Evolutionary conservation across 2,113 vertebrate genomes (phyloP).

Genomic region (Varanus salvator): DNA sequence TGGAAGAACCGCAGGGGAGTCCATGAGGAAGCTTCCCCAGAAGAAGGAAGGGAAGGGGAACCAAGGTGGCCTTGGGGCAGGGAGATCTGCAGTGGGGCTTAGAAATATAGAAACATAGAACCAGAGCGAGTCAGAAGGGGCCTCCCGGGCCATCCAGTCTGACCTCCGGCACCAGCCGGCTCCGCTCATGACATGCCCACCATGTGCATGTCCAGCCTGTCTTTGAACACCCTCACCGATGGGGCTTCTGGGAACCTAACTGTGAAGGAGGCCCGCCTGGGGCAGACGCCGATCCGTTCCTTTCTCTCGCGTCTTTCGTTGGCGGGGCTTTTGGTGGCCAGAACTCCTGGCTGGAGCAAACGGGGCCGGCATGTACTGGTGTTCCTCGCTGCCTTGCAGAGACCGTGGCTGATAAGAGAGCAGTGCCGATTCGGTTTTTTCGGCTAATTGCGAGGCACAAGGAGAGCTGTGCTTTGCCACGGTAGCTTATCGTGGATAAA

Average conservation of each 20-base stretch:
- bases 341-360: slow-evolving; percentile 34
- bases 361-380: slow-evolving; percentile 16
- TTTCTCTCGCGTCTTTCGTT: slow-evolving; percentile 38
- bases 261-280: no score
- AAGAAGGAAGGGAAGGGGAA: neutral
- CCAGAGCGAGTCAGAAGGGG: no score
- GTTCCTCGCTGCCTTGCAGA: slow-evolving; percentile 41
- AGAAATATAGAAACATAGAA: no score
- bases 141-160: no score
- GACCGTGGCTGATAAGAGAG: neutral
- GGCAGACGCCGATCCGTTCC: neutral
- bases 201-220: no score
- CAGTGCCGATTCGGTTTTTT: slow-evolving; percentile 47
- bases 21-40: neutral
- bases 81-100: neutral
- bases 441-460: slow-evolving; percentile 56
- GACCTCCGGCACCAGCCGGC: no score
- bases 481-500: slow-evolving; percentile 48
- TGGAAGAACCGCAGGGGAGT: neutral
- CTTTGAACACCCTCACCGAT: no score
- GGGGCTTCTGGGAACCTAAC: no score
- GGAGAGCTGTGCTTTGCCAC: slow-evolving; percentile 18
- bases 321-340: slow-evolving; percentile 32
- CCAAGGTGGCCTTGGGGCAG: neutral
- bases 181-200: no score